Conservation (phyloP, 2,888 invertebrate genomes). For the Drosophila atripex region DNA sequence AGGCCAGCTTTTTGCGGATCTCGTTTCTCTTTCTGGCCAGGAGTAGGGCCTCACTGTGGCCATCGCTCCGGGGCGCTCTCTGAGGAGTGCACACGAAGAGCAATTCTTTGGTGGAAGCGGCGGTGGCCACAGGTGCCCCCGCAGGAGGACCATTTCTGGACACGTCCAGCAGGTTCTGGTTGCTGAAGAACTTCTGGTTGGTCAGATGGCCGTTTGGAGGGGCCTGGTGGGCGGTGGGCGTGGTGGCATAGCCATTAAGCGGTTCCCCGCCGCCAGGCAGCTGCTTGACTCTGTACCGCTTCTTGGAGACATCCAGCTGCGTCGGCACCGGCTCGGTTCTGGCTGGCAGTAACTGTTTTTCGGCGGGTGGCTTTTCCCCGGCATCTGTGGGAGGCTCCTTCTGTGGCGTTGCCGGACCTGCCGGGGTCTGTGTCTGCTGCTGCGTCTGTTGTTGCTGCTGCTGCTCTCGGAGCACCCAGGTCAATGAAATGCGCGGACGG, state of each 20-base stretch:
- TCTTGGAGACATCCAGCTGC: slow-evolving; percentile 70
- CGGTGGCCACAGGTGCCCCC: slow-evolving; percentile 47
- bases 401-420: slow-evolving; percentile 44
- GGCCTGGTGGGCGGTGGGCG: slow-evolving; percentile 80
- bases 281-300: slow-evolving; percentile 75
- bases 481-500: slow-evolving; percentile 89
- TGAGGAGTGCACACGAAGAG: slow-evolving; percentile 83
- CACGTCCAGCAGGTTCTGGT: slow-evolving; percentile 81
- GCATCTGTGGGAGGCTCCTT: slow-evolving; percentile 16
- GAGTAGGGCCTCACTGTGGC: slow-evolving; percentile 71
- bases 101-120: slow-evolving; percentile 80
- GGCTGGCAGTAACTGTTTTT: slow-evolving; percentile 24
- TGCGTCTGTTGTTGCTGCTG: slow-evolving; percentile 86
- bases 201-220: slow-evolving; percentile 74
- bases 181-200: slow-evolving; percentile 82
- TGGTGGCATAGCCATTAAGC: slow-evolving; percentile 80
- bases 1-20: slow-evolving; percentile 77
- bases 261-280: slow-evolving; percentile 65
- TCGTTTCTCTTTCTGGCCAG: slow-evolving; percentile 80
- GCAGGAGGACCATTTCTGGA: slow-evolving; percentile 14
- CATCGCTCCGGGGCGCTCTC: slow-evolving; percentile 73
- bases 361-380: slow-evolving; percentile 81
- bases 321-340: slow-evolving; percentile 63
- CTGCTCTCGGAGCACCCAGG: slow-evolving; percentile 90
- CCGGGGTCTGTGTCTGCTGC: slow-evolving; percentile 73